Evolutionary conservation across 2,797 vertebrate genomes (phyloP).

Genomic region (Pteronotus mesoamericanus): DNA sequence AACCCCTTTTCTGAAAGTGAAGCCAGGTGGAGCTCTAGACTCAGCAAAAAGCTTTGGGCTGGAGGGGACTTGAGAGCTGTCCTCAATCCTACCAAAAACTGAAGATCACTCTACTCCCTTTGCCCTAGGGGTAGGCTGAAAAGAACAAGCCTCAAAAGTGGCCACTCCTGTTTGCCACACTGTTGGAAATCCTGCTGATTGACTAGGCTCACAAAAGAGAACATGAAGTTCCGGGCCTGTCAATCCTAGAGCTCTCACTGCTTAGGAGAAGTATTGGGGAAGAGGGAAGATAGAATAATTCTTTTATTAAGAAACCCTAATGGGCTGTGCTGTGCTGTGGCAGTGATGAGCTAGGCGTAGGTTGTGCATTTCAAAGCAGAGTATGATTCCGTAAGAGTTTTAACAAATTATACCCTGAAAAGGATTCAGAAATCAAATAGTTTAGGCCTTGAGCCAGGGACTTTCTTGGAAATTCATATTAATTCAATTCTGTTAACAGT

Average conservation of each 20-base stretch:
- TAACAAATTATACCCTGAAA: constrained; percentile 54
- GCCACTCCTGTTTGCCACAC: neutral
- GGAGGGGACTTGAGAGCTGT: neutral
- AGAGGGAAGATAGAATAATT: constrained; percentile 35
- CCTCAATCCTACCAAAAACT: neutral
- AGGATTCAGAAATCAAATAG: constrained; percentile 37
- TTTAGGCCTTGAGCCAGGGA: constrained; percentile 51
- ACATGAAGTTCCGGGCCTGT: neutral
- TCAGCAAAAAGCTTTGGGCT: neutral
- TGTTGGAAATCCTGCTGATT: neutral
- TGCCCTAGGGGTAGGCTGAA: neutral
- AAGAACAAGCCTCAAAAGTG: neutral
- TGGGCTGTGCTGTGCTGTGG: constrained; percentile 35
- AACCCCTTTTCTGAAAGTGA: constrained; percentile 33
- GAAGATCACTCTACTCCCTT: neutral
- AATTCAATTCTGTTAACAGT: constrained; percentile 41
- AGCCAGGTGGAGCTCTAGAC: constrained; percentile 49
- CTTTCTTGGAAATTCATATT: constrained; percentile 51
- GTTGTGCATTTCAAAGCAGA: constrained; percentile 60
- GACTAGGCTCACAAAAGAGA: neutral
- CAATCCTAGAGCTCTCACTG: neutral
- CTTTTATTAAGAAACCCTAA: constrained; percentile 50
- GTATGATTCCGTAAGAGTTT: constrained; percentile 54
- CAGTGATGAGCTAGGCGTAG: constrained; percentile 35
- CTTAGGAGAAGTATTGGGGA: neutral